Conservation (phyloP, 2,113 vertebrate species). For the Maccullochella peelii region DNA sequence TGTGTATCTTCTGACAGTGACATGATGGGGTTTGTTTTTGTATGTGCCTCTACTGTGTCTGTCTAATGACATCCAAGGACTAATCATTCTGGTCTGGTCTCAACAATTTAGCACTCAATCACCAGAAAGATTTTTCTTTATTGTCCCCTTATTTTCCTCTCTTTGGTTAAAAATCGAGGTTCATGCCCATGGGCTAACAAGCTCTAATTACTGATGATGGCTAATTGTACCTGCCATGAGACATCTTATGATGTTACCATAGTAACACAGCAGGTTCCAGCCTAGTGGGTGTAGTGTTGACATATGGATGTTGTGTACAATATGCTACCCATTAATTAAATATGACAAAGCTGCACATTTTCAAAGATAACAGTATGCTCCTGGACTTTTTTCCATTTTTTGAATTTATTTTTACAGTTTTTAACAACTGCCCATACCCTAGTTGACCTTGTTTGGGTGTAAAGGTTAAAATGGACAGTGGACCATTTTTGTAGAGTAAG, state of each 20-base stretch:
- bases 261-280: slow-evolving; percentile 57
- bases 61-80: background rate
- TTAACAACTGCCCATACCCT: background rate
- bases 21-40: background rate
- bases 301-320: slow-evolving; percentile 43
- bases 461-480: background rate
- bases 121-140: background rate
- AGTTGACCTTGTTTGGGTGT: background rate
- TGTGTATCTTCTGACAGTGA: background rate
- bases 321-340: slow-evolving; percentile 50
- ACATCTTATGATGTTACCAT: slow-evolving; percentile 52
- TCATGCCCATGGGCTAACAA: slow-evolving; percentile 40
- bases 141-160: background rate
- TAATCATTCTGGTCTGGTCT: background rate
- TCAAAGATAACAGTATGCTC: background rate
- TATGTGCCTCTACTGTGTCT: background rate
- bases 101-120: slow-evolving; percentile 5
- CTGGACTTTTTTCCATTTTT: background rate
- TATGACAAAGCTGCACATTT: slow-evolving; percentile 16
- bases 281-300: slow-evolving; percentile 42
- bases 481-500: slow-evolving; percentile 14
- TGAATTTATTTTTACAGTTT: background rate
- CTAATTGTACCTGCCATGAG: slow-evolving; percentile 47
- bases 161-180: slow-evolving; percentile 33
- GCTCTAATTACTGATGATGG: slow-evolving; percentile 58